Base-by-base conservation (phyloP, 2,797 vertebrate species). In the Acanthiza pusilla region DNA sequence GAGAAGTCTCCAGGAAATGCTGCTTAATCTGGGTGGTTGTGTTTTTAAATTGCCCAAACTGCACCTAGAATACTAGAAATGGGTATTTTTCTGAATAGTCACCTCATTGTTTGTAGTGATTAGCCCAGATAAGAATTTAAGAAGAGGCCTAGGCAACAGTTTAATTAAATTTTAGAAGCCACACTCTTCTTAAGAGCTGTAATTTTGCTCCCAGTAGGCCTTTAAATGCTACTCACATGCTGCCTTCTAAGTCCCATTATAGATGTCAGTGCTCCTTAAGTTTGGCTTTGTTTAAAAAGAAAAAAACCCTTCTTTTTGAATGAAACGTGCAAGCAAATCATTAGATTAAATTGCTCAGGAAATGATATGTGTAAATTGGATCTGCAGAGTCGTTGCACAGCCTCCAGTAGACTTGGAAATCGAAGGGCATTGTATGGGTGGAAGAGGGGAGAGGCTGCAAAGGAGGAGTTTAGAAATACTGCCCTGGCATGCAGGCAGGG, bases 201-300 rank as follows among this genome's bases (percentile, higher is more conserved):
- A 89, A 92, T 95, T 96, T 96, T 94, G 34, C 61, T 93, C 93
- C 84, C 93, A 47, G 91, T 91, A 68, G 86, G 88, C 50, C 61
- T 93, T 95, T 88, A 89, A 86, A 88, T 85, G 77, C 77, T 85
- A 16, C 84, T 89, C 70, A 60, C 43, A 22, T 66, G 71, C 81
- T 94, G 91, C 85, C 60, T 67, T 93, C 81, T 29, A 40, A 67
- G 81, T 71, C 68, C 90, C 65, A 48, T 87, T 94, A 74, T 45
- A 87, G 84, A 85, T 91, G 90, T 75, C 92, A 92, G 13, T 70
- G 90, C 78, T 88, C 43, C 62, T 84, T 87, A 77, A 87, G 75
- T 85, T 88, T 77, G 79, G 45, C 79, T 93, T 95, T 92, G 62
- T 94, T 95, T 88, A 77, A 87, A 91, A 89, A 82, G n/a, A 22